Conservation (phyloP, 1,140 invertebrate species). For the Drosophila auraria region DNA sequence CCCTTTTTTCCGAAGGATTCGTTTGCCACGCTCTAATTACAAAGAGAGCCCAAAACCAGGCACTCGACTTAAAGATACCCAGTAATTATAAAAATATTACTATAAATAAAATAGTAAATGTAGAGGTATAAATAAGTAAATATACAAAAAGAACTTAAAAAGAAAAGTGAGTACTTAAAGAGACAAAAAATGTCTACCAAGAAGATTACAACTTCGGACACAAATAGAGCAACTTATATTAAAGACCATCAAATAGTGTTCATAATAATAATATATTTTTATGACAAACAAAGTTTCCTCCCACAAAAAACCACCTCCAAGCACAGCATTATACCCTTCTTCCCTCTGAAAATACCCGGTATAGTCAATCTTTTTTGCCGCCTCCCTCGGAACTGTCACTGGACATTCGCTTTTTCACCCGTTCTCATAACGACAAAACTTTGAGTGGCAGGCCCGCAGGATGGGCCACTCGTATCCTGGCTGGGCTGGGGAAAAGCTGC, state of each 20-base stretch:
- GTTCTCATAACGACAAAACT: constrained; percentile 52
- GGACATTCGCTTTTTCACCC: constrained; percentile 49
- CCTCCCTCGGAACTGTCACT: constrained; percentile 27
- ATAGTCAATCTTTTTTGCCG: constrained; percentile 30
- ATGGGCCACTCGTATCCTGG: not conserved
- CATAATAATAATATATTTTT: not conserved
- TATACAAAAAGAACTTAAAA: too few species aligned
- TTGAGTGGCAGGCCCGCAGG: constrained; percentile 61
- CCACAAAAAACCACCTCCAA: not conserved
- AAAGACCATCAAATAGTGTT: not conserved
- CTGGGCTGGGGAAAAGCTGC: constrained; percentile 42
- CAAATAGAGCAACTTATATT: not conserved
- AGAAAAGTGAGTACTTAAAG: not conserved
- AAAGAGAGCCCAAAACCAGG: not conserved
- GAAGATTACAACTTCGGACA: not conserved
- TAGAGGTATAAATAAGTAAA: too few species aligned
- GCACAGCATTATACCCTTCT: not conserved
- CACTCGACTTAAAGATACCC: not conserved
- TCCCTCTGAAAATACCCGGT: not conserved
- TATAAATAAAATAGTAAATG: not conserved
- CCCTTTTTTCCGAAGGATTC: constrained; percentile 7
- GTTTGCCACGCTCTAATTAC: constrained; percentile 63
- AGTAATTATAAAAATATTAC: not conserved
- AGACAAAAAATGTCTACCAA: too few species aligned
- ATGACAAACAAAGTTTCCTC: not conserved